Evolutionary conservation across 2,888 invertebrate genomes (phyloP), one percentile per base, ranked within the genome.

Genomic region (Eubasilissa splendida): DNA sequence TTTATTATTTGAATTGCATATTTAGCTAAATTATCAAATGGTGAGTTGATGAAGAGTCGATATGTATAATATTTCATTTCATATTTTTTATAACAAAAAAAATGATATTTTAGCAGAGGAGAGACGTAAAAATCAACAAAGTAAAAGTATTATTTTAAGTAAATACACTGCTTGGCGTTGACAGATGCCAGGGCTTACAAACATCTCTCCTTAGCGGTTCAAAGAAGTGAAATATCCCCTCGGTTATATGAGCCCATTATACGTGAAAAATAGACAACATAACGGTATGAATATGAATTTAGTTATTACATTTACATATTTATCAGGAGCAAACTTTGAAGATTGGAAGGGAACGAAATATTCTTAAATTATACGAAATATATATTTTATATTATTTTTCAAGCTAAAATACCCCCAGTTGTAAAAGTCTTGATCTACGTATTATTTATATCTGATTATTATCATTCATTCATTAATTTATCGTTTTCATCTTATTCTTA

Each of bases 241-340:
- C 53, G 53, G 70, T 70, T 53, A 53, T 70, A 70, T 54, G 70
- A 54, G 31, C 10, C 53, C 70, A 70, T 70, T 70, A 70, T 53
- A 54, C 14, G 70, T 70, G 70, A 70, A 70, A 70, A 70, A 70
- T 70, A 70, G 70, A 54, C 70, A 70, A 70, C 70, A 70, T 53
- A 53, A 70, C 70, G 53, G 70, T 53, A 70, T 70, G 70, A 70
- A 70, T 70, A 70, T 70, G 70, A 70, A 70, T 70, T 70, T 70
- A 54, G 70, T 54, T 70, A 70, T 70, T 70, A 70, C 54, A 70
- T 70, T 70, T 54, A 70, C 70, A 70, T 70, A 70, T 70, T 70
- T 70, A 70, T 70, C 70, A 70, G 70, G 53, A 11, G 54, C 9
- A 70, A 70, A 70, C 70, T 53, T 31, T 54, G 70, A 12, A 3